Conservation (phyloP, 1,140 invertebrate genomes). For the Theocolax elegans region DNA sequence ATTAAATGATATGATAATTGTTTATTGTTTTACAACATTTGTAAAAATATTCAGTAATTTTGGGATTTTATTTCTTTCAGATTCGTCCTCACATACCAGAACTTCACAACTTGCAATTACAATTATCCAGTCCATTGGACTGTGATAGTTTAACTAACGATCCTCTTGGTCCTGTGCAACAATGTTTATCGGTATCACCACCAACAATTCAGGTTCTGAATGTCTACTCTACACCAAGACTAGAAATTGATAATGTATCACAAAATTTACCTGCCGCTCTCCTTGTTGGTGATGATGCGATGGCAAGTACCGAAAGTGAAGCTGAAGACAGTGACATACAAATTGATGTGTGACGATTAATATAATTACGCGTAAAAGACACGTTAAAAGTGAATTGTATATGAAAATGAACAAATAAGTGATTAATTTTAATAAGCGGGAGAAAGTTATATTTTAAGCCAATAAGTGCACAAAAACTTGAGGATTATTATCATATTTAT, state of each 20-base stretch:
- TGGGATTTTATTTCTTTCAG: conserved; percentile 58
- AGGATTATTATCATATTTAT: background rate
- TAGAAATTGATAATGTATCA: conserved; percentile 65
- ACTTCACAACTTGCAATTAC: conserved; percentile 67
- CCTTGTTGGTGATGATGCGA: conserved; percentile 66
- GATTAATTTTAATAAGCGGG: background rate
- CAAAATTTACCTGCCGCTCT: conserved; percentile 65
- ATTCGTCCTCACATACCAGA: conserved; percentile 75
- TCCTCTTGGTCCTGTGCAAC: conserved; percentile 59
- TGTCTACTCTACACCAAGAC: conserved; percentile 63
- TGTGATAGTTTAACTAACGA: conserved; percentile 59
- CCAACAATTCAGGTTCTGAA: conserved; percentile 67
- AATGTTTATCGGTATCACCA: conserved; percentile 63
- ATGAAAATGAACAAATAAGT: conserved; percentile 19
- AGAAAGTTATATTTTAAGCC: background rate
- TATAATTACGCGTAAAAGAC: conserved; percentile 5
- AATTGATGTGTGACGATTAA: conserved; percentile 65
- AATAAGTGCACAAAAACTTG: background rate
- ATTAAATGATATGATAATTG: no score
- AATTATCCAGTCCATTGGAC: conserved; percentile 59
- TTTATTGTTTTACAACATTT: no score
- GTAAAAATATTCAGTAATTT: no score
- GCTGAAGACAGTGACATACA: conserved; percentile 67
- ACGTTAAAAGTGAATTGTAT: conserved; percentile 29
- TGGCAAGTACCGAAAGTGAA: conserved; percentile 65